These are phyloP conservation scores for Conopomorpha cramerella DNA, from an alignment of 1,140 invertebrate species.

Conservation along the genomic window DNA sequence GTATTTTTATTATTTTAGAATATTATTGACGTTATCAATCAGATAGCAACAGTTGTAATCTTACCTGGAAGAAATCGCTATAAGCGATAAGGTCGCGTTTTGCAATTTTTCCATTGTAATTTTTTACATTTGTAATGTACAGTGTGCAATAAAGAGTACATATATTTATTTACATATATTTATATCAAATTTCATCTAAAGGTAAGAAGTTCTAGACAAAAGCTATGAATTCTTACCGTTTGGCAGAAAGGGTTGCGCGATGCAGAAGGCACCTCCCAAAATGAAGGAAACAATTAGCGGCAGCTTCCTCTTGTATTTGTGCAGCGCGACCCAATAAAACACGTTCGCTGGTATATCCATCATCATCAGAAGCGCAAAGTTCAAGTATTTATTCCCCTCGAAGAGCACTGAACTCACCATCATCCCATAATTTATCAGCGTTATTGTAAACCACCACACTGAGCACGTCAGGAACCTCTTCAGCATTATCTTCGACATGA, in stretches of 20 bases:
- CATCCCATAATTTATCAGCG: constrained; percentile 82
- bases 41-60: too few species aligned
- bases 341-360: constrained; percentile 77
- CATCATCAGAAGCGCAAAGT: constrained; percentile 69
- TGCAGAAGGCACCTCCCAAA: constrained; percentile 34
- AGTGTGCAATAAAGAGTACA: too few species aligned
- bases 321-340: constrained; percentile 50
- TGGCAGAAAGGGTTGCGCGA: constrained; percentile 35
- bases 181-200: too few species aligned
- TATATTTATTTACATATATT: too few species aligned
- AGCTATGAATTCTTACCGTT: constrained; percentile 32
- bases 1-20: too few species aligned
- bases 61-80: too few species aligned
- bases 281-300: constrained; percentile 31
- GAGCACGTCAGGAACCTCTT: constrained; percentile 63
- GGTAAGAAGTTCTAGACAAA: too few species aligned
- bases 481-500: constrained; percentile 37
- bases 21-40: too few species aligned
- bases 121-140: too few species aligned
- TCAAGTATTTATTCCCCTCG: constrained; percentile 70
- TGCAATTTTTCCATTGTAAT: too few species aligned
- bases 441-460: constrained; percentile 75
- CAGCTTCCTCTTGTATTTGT: constrained; percentile 31
- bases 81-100: too few species aligned
- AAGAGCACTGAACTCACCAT: constrained; percentile 79